Evolutionary conservation across 1,140 invertebrate species (phyloP), one percentile per base, ranked within the genome.

Genomic region (Anadara kagoshimensis): DNA sequence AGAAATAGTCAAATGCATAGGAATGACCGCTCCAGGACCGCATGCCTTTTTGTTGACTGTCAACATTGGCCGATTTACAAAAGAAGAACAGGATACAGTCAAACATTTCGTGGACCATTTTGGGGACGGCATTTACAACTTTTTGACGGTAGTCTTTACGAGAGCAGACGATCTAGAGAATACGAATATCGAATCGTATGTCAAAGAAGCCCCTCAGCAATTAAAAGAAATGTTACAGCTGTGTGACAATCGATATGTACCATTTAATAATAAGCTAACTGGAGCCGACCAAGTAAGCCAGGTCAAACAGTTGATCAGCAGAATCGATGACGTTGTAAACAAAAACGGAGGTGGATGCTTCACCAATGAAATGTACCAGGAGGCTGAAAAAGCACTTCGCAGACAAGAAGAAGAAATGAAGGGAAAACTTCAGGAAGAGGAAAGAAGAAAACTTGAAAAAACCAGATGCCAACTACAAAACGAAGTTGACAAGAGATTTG

Each of bases 1-100:
- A 51, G 70, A 79, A 29, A 69, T 76, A 11, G 36, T 64, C 5
- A 76, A 71, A 53, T 73, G 69, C 18, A 44, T 79, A 45, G 70
- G 69, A 12, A 54, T 76, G 62, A 45, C 67, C 5, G 16, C 64
- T 8, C 77, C 77, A 26, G 77, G 77, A 7, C 77, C 77, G 22
- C 73, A 79, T 61, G 69, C 67, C 43, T 45, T 79, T 41, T 36
- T 79, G 43, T 47, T 79, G 43, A 57, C 66, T 5, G 20, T 79
- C 0, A 26, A 56, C 5, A 49, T 75, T 29, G 63, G 64, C 18
- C n/a, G 74, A 3, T 72, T 71, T 47, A 76, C 75, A 0, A 63
- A 61, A 12, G 62, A 76, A 73, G 64, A 71, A 41, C 49, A 57
- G 14, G 36, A 44, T 12, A 26, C 70, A 0, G 24, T 72, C n/a